Evolutionary conservation across 2,797 vertebrate genomes (phyloP).

Genomic region (Synanceia verrucosa): DNA sequence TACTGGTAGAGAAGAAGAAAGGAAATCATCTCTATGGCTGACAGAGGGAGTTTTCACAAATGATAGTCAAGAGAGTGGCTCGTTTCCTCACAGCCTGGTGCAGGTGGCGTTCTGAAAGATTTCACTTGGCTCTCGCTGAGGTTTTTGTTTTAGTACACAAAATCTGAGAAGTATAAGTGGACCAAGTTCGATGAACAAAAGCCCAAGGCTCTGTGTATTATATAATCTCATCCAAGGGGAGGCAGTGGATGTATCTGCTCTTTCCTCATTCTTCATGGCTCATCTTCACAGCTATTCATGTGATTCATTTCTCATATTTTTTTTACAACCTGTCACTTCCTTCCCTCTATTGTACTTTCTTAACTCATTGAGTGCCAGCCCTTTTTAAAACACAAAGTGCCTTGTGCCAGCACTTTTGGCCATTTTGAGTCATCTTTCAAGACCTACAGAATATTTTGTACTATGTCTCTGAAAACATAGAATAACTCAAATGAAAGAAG

Average conservation of each 20-base stretch:
- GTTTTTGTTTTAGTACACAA: constrained; percentile 16
- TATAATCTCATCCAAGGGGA: constrained; percentile 39
- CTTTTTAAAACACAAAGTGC: too few relatives aligned
- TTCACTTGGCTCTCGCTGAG: neutral
- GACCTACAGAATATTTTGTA: too few relatives aligned
- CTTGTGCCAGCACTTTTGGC: too few relatives aligned
- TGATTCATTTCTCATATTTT: constrained; percentile 44
- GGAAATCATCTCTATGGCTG: neutral
- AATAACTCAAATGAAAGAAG: too few relatives aligned
- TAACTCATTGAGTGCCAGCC: too few relatives aligned
- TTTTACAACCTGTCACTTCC: constrained; percentile 26
- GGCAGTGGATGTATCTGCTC: constrained; percentile 11
- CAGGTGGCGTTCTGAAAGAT: neutral
- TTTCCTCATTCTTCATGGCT: constrained; percentile 27
- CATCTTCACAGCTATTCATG: constrained; percentile 20
- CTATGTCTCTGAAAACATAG: too few relatives aligned
- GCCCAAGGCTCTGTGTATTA: constrained; percentile 32
- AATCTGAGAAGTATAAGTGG: constrained; percentile 17
- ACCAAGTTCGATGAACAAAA: constrained; percentile 29
- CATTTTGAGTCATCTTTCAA: too few relatives aligned
- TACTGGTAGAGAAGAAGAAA: neutral
- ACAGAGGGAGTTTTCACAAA: constrained; percentile 1
- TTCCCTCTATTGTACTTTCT: constrained; percentile 1
- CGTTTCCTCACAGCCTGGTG: neutral
- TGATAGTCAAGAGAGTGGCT: neutral